These are phyloP conservation scores for Nomada hirtipes DNA, from an alignment of 2,888 invertebrate genomes.

Conservation along the genomic window DNA sequence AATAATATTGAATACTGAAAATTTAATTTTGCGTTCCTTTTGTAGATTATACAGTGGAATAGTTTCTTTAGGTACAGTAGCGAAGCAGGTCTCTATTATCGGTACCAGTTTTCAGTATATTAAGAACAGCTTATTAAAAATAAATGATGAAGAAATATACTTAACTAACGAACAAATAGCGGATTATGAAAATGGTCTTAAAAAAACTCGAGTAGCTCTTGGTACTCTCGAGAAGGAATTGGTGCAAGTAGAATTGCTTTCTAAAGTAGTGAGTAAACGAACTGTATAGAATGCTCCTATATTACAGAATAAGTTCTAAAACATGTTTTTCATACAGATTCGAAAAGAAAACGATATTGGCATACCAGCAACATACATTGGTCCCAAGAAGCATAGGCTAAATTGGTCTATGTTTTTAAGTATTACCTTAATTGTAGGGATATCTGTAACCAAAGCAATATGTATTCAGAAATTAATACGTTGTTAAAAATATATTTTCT, in stretches of 20 bases:
- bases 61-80: constrained; percentile 85
- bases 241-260: constrained; percentile 60
- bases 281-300: neutral
- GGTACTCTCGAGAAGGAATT: constrained; percentile 68
- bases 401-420: constrained; percentile 74
- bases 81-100: constrained; percentile 87
- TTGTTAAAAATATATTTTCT: constrained; percentile 44
- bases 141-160: constrained; percentile 43
- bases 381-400: constrained; percentile 62
- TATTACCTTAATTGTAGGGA: constrained; percentile 71
- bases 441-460: constrained; percentile 72
- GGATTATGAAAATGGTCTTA: constrained; percentile 66
- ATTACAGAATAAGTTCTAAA: constrained; percentile 17
- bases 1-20: neutral
- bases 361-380: constrained; percentile 74
- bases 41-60: constrained; percentile 86
- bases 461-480: constrained; percentile 70
- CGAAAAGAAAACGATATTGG: constrained; percentile 67
- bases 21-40: constrained; percentile 58
- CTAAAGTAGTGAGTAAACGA: constrained; percentile 64
- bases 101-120: constrained; percentile 86
- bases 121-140: constrained; percentile 67
- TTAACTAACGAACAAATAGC: constrained; percentile 57
- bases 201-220: constrained; percentile 65
- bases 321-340: constrained; percentile 64